phyloP scores from a whole-genome alignment of 2,888 invertebrate genomes.

The Scaeva pyrastri region DNA sequence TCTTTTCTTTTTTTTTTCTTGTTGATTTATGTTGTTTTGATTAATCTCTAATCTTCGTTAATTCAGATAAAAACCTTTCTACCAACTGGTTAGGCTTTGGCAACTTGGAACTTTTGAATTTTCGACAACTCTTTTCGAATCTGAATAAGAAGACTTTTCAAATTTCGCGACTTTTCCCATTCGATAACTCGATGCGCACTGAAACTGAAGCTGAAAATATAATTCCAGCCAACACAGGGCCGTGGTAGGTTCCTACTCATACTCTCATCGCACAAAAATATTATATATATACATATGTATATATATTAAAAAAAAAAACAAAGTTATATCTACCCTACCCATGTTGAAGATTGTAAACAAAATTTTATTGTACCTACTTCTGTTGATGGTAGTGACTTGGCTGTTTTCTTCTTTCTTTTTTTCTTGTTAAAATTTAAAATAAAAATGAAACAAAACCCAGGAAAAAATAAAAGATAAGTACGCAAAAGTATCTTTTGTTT shows the following conservation, averaged over 20 bases:
- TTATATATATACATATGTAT: too few relatives aligned
- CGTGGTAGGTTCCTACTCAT: background rate
- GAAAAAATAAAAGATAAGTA: slow-evolving; percentile 2
- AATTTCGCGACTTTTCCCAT: slow-evolving; percentile 65
- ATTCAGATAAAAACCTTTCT: background rate
- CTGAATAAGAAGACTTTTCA: background rate
- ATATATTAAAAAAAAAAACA: slow-evolving; percentile 8
- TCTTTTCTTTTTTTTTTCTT: too few relatives aligned
- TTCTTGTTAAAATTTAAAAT: background rate
- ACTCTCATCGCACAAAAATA: background rate
- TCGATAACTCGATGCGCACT: slow-evolving; percentile 50
- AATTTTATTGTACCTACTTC: slow-evolving; percentile 34
- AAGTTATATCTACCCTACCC: slow-evolving; percentile 37
- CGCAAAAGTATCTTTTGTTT: slow-evolving; percentile 25
- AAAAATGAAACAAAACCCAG: slow-evolving; percentile 29
- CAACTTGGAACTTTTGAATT: slow-evolving; percentile 38
- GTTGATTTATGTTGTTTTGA: background rate
- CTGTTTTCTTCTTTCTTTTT: slow-evolving; percentile 12
- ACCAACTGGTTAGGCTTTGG: background rate
- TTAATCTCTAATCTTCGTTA: background rate
- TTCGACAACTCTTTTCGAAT: slow-evolving; percentile 29
- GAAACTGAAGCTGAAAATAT: slow-evolving; percentile 54
- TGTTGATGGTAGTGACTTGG: background rate
- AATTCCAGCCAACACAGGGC: slow-evolving; percentile 48
- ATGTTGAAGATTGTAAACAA: slow-evolving; percentile 65